Evolutionary conservation across 2,113 vertebrate species (phyloP).

Genomic region (Ascaphus truei): DNA sequence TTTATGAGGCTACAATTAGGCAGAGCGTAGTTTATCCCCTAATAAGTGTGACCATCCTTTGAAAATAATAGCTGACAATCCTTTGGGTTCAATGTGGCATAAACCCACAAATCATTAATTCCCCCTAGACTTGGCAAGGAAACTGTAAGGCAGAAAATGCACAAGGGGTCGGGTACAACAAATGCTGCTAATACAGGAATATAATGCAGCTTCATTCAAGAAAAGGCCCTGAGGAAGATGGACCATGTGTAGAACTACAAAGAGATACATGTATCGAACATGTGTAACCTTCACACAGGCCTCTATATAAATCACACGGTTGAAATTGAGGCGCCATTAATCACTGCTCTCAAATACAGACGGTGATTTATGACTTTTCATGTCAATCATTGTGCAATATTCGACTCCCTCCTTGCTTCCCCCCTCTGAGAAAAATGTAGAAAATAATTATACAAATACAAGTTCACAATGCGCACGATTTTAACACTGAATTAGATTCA

Average conservation of each 20-base stretch:
- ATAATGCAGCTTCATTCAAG: slow-evolving; percentile 37
- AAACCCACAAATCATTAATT: slow-evolving; percentile 38
- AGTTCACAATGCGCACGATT: slow-evolving; percentile 15
- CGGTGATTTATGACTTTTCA: slow-evolving; percentile 38
- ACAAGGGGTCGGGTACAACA: slow-evolving; percentile 28
- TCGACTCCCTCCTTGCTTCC: background rate
- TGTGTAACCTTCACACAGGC: slow-evolving; percentile 35
- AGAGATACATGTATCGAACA: slow-evolving; percentile 39
- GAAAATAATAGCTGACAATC: slow-evolving; percentile 22
- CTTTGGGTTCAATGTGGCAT: slow-evolving; percentile 27
- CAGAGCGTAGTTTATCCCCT: background rate
- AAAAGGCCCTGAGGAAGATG: slow-evolving; percentile 37
- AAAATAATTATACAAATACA: background rate
- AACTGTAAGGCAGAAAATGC: slow-evolving; percentile 36
- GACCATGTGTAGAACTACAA: slow-evolving; percentile 25
- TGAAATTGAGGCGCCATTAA: slow-evolving; percentile 35
- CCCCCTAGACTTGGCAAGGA: slow-evolving; percentile 26
- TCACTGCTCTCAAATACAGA: slow-evolving; percentile 37
- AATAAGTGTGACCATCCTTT: slow-evolving; percentile 26
- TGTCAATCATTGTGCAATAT: slow-evolving; percentile 32
- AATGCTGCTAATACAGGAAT: slow-evolving; percentile 35
- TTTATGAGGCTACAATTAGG: too few relatives aligned
- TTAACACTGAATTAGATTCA: background rate
- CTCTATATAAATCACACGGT: slow-evolving; percentile 37
- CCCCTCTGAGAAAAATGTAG: background rate